Evolutionary conservation across 2,113 vertebrate genomes (phyloP).

Genomic region (Stigmatopora nigra): DNA sequence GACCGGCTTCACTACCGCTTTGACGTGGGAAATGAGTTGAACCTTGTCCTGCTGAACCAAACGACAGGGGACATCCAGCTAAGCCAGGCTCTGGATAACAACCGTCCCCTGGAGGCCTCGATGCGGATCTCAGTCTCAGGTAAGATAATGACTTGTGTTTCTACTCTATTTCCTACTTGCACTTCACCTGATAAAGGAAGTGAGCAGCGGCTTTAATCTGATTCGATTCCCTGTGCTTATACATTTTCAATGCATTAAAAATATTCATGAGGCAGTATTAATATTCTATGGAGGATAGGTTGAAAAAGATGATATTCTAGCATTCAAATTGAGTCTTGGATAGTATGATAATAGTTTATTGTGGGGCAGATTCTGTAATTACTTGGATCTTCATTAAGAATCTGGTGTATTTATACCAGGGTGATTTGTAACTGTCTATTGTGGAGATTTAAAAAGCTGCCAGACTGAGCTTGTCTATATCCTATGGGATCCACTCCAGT

Average conservation of each 20-base stretch:
- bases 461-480: conserved; percentile 44
- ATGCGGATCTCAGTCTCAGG: conserved; percentile 92
- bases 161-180: conserved; percentile 29
- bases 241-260: conserved; percentile 28
- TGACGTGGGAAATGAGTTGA: conserved; percentile 87
- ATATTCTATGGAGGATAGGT: conserved; percentile 31
- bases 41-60: conserved; percentile 83
- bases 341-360: conserved; percentile 7
- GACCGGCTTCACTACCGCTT: conserved; percentile 85
- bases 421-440: conserved; percentile 30
- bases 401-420: conserved; percentile 13
- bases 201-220: conserved; percentile 35
- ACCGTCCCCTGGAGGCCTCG: conserved; percentile 87
- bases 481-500: conserved; percentile 40
- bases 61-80: conserved; percentile 85
- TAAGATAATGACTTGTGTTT: conserved; percentile 59
- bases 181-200: conserved; percentile 34
- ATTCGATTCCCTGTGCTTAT: conserved; percentile 15
- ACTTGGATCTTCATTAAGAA: conserved; percentile 26
- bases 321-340: conserved; percentile 9
- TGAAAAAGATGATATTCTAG: conserved; percentile 8
- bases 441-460: conserved; percentile 37
- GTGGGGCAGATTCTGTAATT: conserved; percentile 1
- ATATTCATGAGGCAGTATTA: conserved; percentile 46
- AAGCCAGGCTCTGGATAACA: conserved; percentile 88